A percentile compares a stretch with the other conserved stretches of the same genome.
Evolutionary conservation across 2,797 vertebrate genomes (phyloP).

Genomic region (Alca torda): DNA sequence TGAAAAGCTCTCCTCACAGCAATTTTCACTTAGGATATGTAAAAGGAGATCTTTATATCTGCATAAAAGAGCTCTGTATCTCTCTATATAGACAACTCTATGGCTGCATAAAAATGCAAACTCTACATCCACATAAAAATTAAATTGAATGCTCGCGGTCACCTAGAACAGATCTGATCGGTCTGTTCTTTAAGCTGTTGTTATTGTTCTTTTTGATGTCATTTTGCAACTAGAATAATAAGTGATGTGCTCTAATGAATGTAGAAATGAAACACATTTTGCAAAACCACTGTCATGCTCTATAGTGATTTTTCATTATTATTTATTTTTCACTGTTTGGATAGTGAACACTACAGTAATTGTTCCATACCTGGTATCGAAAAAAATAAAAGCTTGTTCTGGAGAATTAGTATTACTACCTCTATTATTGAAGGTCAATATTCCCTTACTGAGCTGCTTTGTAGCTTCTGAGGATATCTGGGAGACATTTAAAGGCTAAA

Average conservation of each 20-base stretch:
- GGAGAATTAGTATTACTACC: neutral
- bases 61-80: neutral
- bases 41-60: neutral
- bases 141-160: neutral
- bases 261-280: neutral
- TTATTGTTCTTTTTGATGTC: neutral
- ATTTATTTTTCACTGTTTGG: neutral
- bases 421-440: neutral
- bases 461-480: neutral
- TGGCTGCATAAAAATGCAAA: neutral
- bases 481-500: neutral
- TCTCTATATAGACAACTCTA: neutral
- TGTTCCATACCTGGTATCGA: neutral
- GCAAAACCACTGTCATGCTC: neutral
- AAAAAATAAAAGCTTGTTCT: neutral
- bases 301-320: neutral
- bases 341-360: neutral
- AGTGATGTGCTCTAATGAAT: neutral
- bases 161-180: neutral
- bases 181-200: neutral
- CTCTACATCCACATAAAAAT: neutral
- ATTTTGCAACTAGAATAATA: neutral
- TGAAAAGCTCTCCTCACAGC: neutral
- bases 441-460: neutral
- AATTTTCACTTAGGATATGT: neutral